Percentiles rank a stretch among this genome's conserved stretches.
These are phyloP conservation scores for Aporophyla lueneburgensis DNA, from an alignment of 2,888 invertebrate species.

Conservation along the genomic window DNA sequence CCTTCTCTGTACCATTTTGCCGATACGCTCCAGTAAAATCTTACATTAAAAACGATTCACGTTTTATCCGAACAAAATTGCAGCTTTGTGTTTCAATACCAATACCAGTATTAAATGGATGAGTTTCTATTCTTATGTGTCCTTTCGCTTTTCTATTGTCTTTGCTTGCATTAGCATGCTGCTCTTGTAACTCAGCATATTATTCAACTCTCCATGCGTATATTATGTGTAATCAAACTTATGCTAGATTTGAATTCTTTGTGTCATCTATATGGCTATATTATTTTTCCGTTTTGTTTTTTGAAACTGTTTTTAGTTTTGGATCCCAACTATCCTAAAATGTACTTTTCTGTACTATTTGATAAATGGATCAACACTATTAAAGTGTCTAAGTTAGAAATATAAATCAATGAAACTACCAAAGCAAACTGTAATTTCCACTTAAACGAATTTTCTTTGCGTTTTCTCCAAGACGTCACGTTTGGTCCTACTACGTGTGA, in stretches of 20 bases:
- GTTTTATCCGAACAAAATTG: constrained; percentile 44
- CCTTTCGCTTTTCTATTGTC: constrained; percentile 63
- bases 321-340: too few species aligned
- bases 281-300: neutral
- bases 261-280: constrained; percentile 8
- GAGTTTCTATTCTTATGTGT: constrained; percentile 60
- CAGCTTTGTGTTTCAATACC: constrained; percentile 49
- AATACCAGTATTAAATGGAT: constrained; percentile 48
- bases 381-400: too few species aligned
- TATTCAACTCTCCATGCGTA: constrained; percentile 36
- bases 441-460: neutral
- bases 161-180: constrained; percentile 50
- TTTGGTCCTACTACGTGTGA: neutral
- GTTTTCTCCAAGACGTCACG: neutral
- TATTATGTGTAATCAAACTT: constrained; percentile 40
- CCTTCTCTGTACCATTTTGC: constrained; percentile 3
- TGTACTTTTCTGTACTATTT: neutral
- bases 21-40: constrained; percentile 13
- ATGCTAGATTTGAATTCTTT: constrained; percentile 33
- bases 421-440: constrained; percentile 13
- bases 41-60: constrained; percentile 42
- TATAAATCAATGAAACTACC: too few species aligned
- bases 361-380: neutral
- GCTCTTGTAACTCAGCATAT: constrained; percentile 21
- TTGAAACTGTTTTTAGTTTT: neutral